Evolutionary conservation across 2,797 vertebrate species (phyloP), one percentile per base, ranked within the genome.

Genomic region (Tauraco hartlaubi): DNA sequence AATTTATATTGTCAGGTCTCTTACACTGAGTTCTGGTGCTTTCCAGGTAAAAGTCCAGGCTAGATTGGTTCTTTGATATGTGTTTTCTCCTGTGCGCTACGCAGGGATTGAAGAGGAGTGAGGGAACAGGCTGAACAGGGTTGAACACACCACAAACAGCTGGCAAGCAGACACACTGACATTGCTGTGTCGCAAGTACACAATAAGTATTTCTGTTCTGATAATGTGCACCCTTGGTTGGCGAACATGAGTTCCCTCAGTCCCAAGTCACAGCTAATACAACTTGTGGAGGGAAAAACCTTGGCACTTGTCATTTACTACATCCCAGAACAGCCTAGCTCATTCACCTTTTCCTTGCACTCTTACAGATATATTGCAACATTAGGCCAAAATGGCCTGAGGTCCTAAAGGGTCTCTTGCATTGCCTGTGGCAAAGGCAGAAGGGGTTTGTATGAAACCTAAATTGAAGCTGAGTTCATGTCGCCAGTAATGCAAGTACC

Each of bases 211-310:
- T 87, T 11, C 8, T 82, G 14, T 64, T 68, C 25, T 55, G 37
- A 62, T 2, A 62, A 41, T 6, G 4, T 3, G 7, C 25, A 71
- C 43, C 23, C 19, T 59, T 67, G 28, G 3, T 14, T 59, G 10
- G 4, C 0, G 1, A 72, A 37, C 9, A 41, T 0, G 0, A 52
- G 12, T 39, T 64, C 7, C 17, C 23, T 87, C 5, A 1, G 12
- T 72, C 22, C 7, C n/a, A 39, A 15, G 15, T 73, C 51, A 31
- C 0, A 1, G 12, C 2, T 46, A 55, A 29, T 51, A 51, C 17
- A 46, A 54, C 4, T 82, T 55, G 8, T 48, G 23, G 5, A 67
- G 8, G 12, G 33, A 59, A 67, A 75, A 74, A 6, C 4, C 26
- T 84, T 31, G n/a, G 6, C 8, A 37, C 5, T 29, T 66, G 10